Base-by-base conservation (phyloP, 1,140 invertebrate genomes). In the Megalonaias nervosa region DNA sequence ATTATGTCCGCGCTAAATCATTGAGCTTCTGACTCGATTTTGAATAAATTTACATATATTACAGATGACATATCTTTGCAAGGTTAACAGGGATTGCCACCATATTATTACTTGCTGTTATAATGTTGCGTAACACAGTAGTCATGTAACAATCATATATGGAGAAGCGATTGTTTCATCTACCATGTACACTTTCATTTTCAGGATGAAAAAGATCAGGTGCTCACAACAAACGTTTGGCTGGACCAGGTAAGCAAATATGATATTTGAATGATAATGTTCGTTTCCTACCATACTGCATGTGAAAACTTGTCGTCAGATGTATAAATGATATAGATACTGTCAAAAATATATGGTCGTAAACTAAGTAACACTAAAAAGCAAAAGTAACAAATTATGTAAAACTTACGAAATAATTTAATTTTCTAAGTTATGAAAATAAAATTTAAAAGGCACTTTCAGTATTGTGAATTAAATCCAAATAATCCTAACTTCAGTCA, bases 181-280 rank as follows among this genome's bases (percentile, higher is more conserved):
- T 58, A 58, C 31, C 67, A 16, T 58, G n/a, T 26, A 69, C 38
- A 67, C 67, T 74, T 74, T 58, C 19, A 62, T 66, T 76, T 78
- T 19, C 65, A 93, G 92, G 93, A 94, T 85, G 93, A 94, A 82
- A 94, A 94, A 82, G 93, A 93, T 82, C 93, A 94, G 89, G 92
- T 93, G 21, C 86, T 93, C 26, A 92, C 92, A 31, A 92, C 92
- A 13, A 94, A 93, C 84, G 91, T 94, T 21, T 94, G 93, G 93
- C 85, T 93, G 14, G 92, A 93, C 84, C 92, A 92, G 87, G 90
- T 90, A 86, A 83, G 77, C 12, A 60, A 2, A 12, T 71, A 16
- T 48, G 38, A 48, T 48, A 48, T 9, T 48, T 11, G 0, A 48
- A 67, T 68, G 14, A 26, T n/a, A 62, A 70, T 19, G 31, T 19